Base-by-base conservation (phyloP, 2,888 invertebrate species). In the Metalampra italica region DNA sequence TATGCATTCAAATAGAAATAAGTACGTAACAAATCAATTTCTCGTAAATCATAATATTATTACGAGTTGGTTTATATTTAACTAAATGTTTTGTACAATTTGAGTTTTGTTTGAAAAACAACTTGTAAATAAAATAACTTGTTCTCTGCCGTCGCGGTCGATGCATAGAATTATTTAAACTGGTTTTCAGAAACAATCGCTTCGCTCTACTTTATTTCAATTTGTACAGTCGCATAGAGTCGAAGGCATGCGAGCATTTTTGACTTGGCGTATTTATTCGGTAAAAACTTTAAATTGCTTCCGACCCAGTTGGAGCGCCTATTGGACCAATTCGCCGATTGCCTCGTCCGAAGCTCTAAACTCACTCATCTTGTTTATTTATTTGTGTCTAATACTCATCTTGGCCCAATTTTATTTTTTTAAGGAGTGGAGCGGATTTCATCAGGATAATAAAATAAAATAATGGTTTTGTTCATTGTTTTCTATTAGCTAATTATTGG, bases 271-370 rank as follows among this genome's bases (percentile, higher is more conserved):
- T 82, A 84, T 86, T 84, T 84, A 85, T 84, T 82, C 68, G 72
- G 70, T 69, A 78, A 79, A 85, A 86, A 87, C 80, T 88, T 88
- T 86, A 86, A 86, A 87, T 87, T 87, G 82, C 80, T 77, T 82
- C 71, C 75, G 85, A 82, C 85, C 85, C 72, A 85, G 78, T 86
- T 87, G 57, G 65, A 70, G 59, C 67, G 71, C 65, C 73, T 74
- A 79, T 79, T 78, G 78, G 78, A 78, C 80, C 79, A 80, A 82
- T 84, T 74, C 67, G 61, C 71, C 75, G 74, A 83, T 82, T 78
- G 81, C 75, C 71, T 75, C 74, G 67, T 70, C 70, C 68, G 60
- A 67, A 51, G 52, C 62, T 68, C 64, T 70, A 73, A 70, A 70
- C 68, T 77, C 71, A 62, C 64, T 64, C 54, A 70, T 71, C 70